Percentiles rank a stretch among this genome's conserved stretches.
phyloP scores from a whole-genome alignment of 2,797 vertebrate genomes.

The Hypotaenidia okinawae region DNA sequence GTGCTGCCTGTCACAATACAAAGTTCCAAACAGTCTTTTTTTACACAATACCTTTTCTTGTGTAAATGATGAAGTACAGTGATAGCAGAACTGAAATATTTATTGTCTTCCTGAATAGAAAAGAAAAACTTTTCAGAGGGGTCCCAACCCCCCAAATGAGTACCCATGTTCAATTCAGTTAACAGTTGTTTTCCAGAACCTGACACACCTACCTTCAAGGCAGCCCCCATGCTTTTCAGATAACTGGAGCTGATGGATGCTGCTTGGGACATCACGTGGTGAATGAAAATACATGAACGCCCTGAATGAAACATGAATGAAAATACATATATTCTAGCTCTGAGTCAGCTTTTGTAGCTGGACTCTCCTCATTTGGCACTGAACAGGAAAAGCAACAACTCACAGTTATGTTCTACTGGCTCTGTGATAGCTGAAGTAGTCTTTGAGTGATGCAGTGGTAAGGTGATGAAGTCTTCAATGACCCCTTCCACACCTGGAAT shows the following conservation, averaged over 20 bases:
- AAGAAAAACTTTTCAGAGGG: not conserved
- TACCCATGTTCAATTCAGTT: conserved; percentile 3
- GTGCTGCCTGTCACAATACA: not conserved
- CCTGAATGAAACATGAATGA: too few species aligned
- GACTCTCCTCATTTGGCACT: not conserved
- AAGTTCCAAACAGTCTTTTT: not conserved
- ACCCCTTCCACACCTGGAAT: not conserved
- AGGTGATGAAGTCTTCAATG: not conserved
- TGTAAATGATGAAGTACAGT: conserved; percentile 8
- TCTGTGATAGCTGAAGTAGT: not conserved
- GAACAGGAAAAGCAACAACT: not conserved
- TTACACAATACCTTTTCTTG: not conserved
- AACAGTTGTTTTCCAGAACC: not conserved
- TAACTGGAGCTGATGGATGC: not conserved
- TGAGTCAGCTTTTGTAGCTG: not conserved
- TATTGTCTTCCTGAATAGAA: not conserved
- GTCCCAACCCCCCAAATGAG: not conserved
- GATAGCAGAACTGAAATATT: conserved; percentile 41
- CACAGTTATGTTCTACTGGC: not conserved
- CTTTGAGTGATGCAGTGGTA: not conserved
- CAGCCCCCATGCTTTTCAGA: not conserved
- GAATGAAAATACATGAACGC: not conserved
- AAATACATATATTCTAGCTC: not conserved
- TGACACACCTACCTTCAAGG: not conserved
- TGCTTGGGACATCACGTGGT: not conserved